Evolutionary conservation across 2,113 vertebrate species (phyloP).

Genomic region (Alosa alosa): DNA sequence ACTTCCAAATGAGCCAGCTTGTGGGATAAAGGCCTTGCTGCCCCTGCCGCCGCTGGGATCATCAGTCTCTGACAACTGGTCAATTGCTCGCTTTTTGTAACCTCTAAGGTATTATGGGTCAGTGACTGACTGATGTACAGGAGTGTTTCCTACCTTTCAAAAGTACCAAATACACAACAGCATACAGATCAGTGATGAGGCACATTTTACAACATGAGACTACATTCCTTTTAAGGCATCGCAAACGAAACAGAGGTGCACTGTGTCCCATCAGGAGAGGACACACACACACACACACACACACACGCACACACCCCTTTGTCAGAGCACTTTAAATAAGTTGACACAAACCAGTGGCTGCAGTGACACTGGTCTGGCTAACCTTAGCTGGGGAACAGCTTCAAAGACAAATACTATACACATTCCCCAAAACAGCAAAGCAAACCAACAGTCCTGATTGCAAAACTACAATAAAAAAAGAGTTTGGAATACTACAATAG

Average conservation of each 20-base stretch:
- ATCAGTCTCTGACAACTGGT: background rate
- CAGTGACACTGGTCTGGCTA: background rate
- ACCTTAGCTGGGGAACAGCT: background rate
- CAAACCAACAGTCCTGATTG: too few species aligned
- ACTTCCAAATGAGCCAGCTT: background rate
- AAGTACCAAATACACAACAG: too few species aligned
- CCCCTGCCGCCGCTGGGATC: background rate
- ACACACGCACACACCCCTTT: background rate
- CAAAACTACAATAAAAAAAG: background rate
- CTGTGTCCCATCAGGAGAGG: background rate
- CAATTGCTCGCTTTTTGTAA: background rate
- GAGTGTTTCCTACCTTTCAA: too few species aligned
- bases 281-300: background rate
- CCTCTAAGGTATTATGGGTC: background rate
- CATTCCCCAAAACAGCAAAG: background rate
- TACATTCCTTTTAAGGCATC: background rate
- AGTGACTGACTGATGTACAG: background rate
- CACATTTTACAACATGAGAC: background rate
- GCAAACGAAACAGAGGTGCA: background rate
- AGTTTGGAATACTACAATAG: background rate
- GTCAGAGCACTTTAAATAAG: conserved; percentile 15
- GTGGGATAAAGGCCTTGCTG: background rate
- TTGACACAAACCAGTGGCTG: conserved; percentile 15
- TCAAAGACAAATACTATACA: background rate
- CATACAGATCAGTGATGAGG: background rate